phyloP scores from a whole-genome alignment of 2,113 vertebrate genomes.

The Willisornis vidua region DNA sequence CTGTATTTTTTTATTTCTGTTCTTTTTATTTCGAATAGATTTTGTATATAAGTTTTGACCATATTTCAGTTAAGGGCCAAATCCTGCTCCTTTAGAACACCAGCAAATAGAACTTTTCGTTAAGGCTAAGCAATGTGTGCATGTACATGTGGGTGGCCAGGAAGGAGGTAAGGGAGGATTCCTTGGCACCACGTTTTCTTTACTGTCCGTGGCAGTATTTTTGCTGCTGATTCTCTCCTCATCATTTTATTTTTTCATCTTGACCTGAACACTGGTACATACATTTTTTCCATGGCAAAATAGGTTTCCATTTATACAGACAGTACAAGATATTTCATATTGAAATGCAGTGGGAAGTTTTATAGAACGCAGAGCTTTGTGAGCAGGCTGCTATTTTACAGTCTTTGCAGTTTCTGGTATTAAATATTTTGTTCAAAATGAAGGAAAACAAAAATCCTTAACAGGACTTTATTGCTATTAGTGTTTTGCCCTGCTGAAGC shows the following conservation, averaged over 20 bases:
- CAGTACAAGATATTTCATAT: background rate
- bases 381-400: background rate
- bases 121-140: background rate
- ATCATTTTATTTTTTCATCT: background rate
- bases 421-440: background rate
- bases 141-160: background rate
- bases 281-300: background rate
- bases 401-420: background rate
- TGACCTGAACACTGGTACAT: background rate
- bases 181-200: background rate
- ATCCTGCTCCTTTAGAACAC: background rate
- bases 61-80: background rate
- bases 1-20: background rate
- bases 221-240: background rate
- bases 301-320: background rate
- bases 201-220: background rate
- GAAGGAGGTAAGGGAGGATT: background rate
- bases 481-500: background rate
- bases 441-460: background rate
- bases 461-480: background rate
- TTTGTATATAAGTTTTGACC: background rate
- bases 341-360: background rate
- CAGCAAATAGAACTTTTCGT: background rate
- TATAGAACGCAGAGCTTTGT: background rate
- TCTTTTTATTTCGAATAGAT: background rate